These are phyloP conservation scores for Tiliqua scincoides DNA, from an alignment of 2,113 vertebrate species.

Conservation along the genomic window DNA sequence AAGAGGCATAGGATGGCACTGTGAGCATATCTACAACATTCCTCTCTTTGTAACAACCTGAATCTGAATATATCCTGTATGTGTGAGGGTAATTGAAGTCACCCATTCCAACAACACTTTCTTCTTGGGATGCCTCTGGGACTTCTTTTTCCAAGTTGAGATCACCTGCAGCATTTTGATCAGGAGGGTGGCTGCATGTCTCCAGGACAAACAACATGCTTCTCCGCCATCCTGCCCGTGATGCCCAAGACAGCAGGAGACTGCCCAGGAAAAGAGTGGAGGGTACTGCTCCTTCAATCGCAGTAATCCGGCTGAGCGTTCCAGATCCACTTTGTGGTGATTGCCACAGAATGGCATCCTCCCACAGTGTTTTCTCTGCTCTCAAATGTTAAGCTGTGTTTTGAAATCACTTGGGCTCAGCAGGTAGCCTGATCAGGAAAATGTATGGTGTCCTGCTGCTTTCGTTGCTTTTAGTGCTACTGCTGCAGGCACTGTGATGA, in stretches of 20 bases:
- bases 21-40: too few relatives aligned
- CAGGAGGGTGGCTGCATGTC: too few relatives aligned
- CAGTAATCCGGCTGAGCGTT: not conserved
- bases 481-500: constrained; percentile 10
- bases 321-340: not conserved
- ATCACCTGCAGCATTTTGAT: too few relatives aligned
- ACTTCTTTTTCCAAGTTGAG: too few relatives aligned
- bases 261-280: not conserved
- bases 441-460: not conserved
- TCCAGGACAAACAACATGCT: not conserved
- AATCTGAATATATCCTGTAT: too few relatives aligned
- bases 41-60: too few relatives aligned
- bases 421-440: not conserved
- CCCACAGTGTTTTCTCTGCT: constrained; percentile 15
- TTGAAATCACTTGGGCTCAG: constrained; percentile 30
- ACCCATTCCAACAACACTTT: too few relatives aligned
- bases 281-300: not conserved
- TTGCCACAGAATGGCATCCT: constrained; percentile 31
- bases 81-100: too few relatives aligned
- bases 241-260: constrained; percentile 1
- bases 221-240: not conserved
- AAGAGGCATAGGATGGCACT: too few relatives aligned
- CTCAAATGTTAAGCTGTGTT: constrained; percentile 32
- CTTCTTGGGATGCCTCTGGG: too few relatives aligned
- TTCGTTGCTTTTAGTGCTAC: not conserved